Evolutionary conservation across 2,888 invertebrate species (phyloP).

Genomic region (Drosophila subquinaria): DNA sequence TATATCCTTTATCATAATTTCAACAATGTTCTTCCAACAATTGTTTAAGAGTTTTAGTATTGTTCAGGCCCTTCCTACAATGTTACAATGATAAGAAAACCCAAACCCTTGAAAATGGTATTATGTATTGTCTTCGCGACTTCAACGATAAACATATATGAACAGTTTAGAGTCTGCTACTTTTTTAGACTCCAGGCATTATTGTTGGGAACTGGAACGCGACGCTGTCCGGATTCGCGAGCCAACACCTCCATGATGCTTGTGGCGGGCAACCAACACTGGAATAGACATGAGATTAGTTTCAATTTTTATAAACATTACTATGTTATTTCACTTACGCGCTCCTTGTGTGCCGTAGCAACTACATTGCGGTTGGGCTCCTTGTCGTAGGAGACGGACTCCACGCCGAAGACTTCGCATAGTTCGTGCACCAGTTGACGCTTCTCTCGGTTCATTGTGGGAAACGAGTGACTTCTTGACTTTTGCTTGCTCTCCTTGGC

Average conservation of each 20-base stretch:
- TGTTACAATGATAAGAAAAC: constrained; percentile 15
- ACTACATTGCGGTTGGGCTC: constrained; percentile 98
- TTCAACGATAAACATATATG: constrained; percentile 29
- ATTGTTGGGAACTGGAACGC: constrained; percentile 91
- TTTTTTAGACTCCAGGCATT: constrained; percentile 85
- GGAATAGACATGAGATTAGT: constrained; percentile 60
- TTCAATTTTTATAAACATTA: background rate
- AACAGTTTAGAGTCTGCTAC: constrained; percentile 49
- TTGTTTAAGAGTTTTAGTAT: constrained; percentile 22
- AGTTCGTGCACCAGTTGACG: constrained; percentile 97
- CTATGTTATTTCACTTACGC: constrained; percentile 86
- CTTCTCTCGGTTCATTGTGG: constrained; percentile 96
- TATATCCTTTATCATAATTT: constrained; percentile 28
- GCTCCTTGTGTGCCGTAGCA: constrained; percentile 93
- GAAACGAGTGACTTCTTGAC: constrained; percentile 94
- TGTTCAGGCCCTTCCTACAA: constrained; percentile 18
- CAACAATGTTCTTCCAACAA: constrained; percentile 25
- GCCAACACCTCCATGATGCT: constrained; percentile 93
- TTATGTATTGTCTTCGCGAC: constrained; percentile 42
- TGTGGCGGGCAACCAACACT: constrained; percentile 96
- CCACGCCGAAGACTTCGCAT: constrained; percentile 97
- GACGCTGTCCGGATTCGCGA: constrained; percentile 91
- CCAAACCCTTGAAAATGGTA: constrained; percentile 26
- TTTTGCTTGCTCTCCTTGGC: constrained; percentile 95
- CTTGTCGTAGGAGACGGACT: constrained; percentile 96